Evolutionary conservation across 92 coral and sea anemone genomes (phyloP), one percentile per base, ranked within the genome.

Genomic region (Anthopleura xanthogrammica): DNA sequence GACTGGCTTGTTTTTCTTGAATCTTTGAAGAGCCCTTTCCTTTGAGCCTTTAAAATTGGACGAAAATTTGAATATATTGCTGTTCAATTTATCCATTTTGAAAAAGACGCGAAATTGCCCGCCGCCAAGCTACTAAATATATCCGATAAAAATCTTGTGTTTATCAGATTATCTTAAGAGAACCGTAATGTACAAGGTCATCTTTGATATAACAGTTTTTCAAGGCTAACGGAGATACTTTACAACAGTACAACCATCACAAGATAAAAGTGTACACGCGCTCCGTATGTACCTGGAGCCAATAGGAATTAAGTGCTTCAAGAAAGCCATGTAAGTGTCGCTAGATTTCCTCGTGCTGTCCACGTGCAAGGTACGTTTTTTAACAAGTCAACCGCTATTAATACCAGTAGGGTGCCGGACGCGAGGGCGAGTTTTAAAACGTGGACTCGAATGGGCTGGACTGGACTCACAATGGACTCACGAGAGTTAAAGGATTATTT

Each of bases 321-420:
- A 4, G 19, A n/a, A 39, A 79, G 71, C 82, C 71, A 79, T 79
- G 62, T 72, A 50, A 19, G 72, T 54, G 71, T 19, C 24, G 14
- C 20, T 58, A 79, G 5, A 20, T n/a, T 5, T 11, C 10, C 72
- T n/a, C 82, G 82, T 79, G 82, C 68, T 79, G 68, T 23, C 17
- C 41, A 73, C 76, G 66, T 83, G 71, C 57, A 19, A 16, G 23
- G 16, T 52, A 72, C 52, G 81, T 66, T 40, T 76, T 43, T 42
- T 68, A 65, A 19, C 42, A 36, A 29, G 41, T 42, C 13, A 17
- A 19, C 29, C 17, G 70, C 70, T 19, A 19, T 46, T 62, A 19
- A 7, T 22, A 62, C 29, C 70, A 19, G 70, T 19, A 22, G 24
- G 70, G 70, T 17, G 29, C 29, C 70, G 70, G 4, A 22, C 3